Percentiles rank a stretch among this genome's conserved stretches.
These are phyloP conservation scores for Euplexia lucipara DNA, from an alignment of 2,888 invertebrate genomes.

Conservation along the genomic window DNA sequence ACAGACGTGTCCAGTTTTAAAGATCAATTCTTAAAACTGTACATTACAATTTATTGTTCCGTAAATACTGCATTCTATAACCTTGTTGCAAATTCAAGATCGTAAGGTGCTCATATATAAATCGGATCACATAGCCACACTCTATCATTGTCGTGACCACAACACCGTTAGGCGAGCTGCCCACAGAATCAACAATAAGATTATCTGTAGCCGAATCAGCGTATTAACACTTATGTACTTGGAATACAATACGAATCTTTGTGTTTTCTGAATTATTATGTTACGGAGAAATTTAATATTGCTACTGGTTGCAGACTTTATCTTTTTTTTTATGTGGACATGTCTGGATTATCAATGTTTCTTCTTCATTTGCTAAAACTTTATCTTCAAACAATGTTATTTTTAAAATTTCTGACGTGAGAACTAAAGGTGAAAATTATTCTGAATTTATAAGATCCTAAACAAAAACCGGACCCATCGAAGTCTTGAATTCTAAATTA, in stretches of 20 bases:
- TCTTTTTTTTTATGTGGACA: background rate
- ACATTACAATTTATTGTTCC: conserved; percentile 31
- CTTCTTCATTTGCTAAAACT: too few species aligned
- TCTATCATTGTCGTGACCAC: conserved; percentile 57
- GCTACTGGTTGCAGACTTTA: background rate
- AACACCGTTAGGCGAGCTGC: conserved; percentile 52
- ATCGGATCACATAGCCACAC: conserved; percentile 49
- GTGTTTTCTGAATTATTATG: conserved; percentile 35
- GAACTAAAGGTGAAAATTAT: conserved; percentile 9
- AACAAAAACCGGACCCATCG: conserved; percentile 31
- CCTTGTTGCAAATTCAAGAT: conserved; percentile 41
- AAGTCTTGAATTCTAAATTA: conserved; percentile 48
- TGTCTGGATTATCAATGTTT: background rate
- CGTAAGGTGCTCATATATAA: conserved; percentile 50
- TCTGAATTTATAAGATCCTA: conserved; percentile 32
- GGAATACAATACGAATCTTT: conserved; percentile 30
- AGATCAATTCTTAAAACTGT: conserved; percentile 42
- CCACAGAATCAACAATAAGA: conserved; percentile 55
- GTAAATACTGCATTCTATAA: conserved; percentile 27
- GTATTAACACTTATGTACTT: conserved; percentile 47
- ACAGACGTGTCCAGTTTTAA: conserved; percentile 46
- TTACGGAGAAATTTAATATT: conserved; percentile 7
- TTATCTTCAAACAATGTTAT: background rate
- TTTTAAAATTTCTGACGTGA: conserved; percentile 14
- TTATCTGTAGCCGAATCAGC: conserved; percentile 55